Conservation (phyloP, 2,888 invertebrate species). For the Zele albiditarsus region DNA sequence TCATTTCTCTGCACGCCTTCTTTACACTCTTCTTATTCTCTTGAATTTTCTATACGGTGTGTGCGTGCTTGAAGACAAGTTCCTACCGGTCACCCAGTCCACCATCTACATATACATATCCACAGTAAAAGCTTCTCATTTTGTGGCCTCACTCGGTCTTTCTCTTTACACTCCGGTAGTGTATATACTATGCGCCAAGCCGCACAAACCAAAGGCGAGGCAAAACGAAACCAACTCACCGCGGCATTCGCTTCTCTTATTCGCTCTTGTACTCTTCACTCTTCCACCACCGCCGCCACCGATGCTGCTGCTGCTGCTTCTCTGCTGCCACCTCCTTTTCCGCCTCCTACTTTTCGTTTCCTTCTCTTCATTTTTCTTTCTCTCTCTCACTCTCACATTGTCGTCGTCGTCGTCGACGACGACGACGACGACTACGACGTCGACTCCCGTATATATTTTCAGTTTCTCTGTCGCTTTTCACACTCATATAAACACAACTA, state of each 20-base stretch:
- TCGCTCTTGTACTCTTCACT: constrained; percentile 50
- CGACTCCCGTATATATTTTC: constrained; percentile 39
- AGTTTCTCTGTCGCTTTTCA: constrained; percentile 44
- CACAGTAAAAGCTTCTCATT: constrained; percentile 17
- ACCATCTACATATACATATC: not conserved
- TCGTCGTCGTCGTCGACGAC: not conserved
- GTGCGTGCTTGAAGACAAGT: constrained; percentile 6
- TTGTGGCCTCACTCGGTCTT: constrained; percentile 8
- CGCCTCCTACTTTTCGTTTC: constrained; percentile 38
- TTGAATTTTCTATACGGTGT: not conserved
- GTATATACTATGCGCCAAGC: constrained; percentile 21
- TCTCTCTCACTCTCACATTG: constrained; percentile 46
- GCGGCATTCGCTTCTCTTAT: constrained; percentile 63
- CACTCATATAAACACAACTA: constrained; percentile 42
- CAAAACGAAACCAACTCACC: constrained; percentile 60
- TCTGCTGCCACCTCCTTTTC: constrained; percentile 32
- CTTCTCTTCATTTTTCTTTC: constrained; percentile 47
- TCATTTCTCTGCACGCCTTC: not conserved
- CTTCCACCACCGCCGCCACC: constrained; percentile 30
- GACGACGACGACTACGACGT: not conserved
- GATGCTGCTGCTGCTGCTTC: constrained; percentile 30
- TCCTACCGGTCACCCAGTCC: constrained; percentile 16
- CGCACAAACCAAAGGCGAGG: constrained; percentile 59
- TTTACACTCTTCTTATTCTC: not conserved
- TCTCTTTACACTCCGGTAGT: not conserved